Percentiles rank a stretch among this genome's conserved stretches.
Conservation (phyloP, 2,797 vertebrate genomes). For the Chaetophractus vellerosus region DNA sequence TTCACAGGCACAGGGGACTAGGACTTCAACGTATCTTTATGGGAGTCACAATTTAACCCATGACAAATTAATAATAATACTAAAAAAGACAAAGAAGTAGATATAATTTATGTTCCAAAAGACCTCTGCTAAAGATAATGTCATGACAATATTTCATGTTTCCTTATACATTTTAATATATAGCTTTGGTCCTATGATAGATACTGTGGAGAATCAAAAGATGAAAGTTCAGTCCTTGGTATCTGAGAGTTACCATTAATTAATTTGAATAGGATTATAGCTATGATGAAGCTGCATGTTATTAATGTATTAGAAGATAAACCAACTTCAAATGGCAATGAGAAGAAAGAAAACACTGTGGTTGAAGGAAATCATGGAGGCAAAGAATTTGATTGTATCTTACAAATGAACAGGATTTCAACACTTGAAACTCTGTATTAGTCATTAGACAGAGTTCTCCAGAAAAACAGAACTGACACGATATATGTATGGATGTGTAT, state of each 20-base stretch:
- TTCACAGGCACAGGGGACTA: no score
- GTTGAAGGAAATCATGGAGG: neutral
- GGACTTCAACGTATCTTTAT: no score
- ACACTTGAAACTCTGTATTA: neutral
- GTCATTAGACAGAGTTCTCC: no score
- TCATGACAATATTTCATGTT: neutral
- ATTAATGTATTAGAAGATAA: neutral
- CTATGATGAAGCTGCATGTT: neutral
- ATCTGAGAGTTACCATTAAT: neutral
- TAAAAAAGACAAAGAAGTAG: neutral
- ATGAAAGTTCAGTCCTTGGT: neutral
- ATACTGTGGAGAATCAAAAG: neutral
- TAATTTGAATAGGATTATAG: neutral
- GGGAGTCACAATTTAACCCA: no score
- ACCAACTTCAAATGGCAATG: neutral
- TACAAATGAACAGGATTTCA: neutral
- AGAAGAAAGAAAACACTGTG: neutral
- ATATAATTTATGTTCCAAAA: neutral
- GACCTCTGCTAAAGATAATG: neutral
- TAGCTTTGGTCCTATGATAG: neutral
- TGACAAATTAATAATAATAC: no score
- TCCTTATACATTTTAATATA: neutral
- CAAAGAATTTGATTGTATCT: neutral
- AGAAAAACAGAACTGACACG: no score
- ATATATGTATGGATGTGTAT: no score